These are phyloP conservation scores for Diadegma fenestrale DNA, from an alignment of 2,888 invertebrate genomes.

Conservation along the genomic window DNA sequence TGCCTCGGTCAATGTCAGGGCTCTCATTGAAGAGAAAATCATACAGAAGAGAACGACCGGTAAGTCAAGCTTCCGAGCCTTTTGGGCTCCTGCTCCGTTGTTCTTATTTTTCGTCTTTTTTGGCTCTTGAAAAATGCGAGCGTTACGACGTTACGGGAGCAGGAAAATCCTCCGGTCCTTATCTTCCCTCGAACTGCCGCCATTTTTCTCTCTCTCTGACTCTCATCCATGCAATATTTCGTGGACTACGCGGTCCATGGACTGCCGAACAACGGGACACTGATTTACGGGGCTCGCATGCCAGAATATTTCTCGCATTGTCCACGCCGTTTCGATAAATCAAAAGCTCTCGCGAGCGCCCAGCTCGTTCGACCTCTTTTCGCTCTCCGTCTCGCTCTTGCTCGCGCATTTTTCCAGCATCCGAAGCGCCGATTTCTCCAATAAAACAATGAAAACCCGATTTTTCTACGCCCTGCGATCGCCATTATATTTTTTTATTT, in stretches of 20 bases:
- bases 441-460: not conserved
- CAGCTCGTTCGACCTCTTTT: constrained; percentile 17
- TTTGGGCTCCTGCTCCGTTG: no score
- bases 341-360: constrained; percentile 73
- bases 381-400: not conserved
- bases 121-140: constrained; percentile 42
- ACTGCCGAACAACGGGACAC: constrained; percentile 75
- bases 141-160: constrained; percentile 8
- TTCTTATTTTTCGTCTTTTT: no score
- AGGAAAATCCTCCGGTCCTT: constrained; percentile 26
- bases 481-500: not conserved
- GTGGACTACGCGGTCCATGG: constrained; percentile 69
- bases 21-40: constrained; percentile 96
- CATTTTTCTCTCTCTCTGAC: constrained; percentile 51
- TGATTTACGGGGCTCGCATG: constrained; percentile 81
- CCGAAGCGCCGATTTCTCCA: not conserved
- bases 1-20: constrained; percentile 95
- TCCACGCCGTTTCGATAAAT: constrained; percentile 82
- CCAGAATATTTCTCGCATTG: constrained; percentile 83
- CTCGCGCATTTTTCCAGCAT: not conserved
- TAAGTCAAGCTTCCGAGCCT: constrained; percentile 67
- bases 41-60: constrained; percentile 92
- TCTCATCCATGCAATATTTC: constrained; percentile 72
- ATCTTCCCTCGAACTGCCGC: constrained; percentile 41
- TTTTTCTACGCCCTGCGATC: not conserved